Evolutionary conservation across 2,888 invertebrate genomes (phyloP).

Genomic region (Archips xylosteana): DNA sequence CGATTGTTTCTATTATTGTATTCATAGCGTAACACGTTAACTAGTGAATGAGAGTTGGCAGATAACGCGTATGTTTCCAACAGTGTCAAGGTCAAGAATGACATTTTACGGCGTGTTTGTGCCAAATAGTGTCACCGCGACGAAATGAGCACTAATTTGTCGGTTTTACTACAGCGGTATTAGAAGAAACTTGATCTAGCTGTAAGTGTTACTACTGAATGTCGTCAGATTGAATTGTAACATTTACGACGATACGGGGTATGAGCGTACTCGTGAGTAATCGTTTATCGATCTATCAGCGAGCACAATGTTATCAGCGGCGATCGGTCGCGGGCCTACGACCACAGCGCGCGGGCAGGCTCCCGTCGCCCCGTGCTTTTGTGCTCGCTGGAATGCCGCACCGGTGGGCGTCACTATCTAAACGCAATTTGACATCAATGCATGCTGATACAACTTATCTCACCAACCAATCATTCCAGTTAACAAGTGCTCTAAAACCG

Average conservation of each 20-base stretch:
- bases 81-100: conserved; percentile 69
- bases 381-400: conserved; percentile 49
- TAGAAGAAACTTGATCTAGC: conserved; percentile 41
- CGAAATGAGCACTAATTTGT: conserved; percentile 39
- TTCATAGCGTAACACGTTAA: conserved; percentile 44
- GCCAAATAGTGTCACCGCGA: conserved; percentile 59
- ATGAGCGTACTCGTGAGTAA: conserved; percentile 43
- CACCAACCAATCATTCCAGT: conserved; percentile 38
- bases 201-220: conserved; percentile 13
- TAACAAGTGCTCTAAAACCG: conserved; percentile 34
- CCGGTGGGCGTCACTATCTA: conserved; percentile 48
- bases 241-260: conserved; percentile 13
- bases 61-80: conserved; percentile 61
- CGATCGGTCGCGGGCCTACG: conserved; percentile 44
- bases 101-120: conserved; percentile 43
- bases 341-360: conserved; percentile 48
- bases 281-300: conserved; percentile 64
- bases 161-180: conserved; percentile 21
- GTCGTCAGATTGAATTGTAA: conserved; percentile 24
- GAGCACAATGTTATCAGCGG: conserved; percentile 66
- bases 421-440: conserved; percentile 46
- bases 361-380: conserved; percentile 47
- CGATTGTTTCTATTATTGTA: conserved; percentile 39
- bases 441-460: conserved; percentile 45
- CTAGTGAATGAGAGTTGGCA: conserved; percentile 73